Conservation (phyloP, 2,888 invertebrate species). For the Melanargia galathea region DNA sequence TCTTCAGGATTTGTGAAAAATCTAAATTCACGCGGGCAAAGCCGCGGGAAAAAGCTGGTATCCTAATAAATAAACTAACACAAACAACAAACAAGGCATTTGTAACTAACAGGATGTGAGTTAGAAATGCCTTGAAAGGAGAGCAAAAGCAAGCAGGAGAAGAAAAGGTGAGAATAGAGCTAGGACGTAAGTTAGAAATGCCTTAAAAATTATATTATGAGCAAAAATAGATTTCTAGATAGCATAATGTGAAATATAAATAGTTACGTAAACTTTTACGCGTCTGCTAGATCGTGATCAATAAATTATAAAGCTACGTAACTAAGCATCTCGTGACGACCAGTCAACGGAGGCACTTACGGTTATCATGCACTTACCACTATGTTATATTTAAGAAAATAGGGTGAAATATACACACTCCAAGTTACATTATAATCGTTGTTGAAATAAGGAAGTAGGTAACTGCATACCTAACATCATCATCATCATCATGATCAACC, state of each 20-base stretch:
- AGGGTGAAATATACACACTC: neutral
- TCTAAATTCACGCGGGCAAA: no score
- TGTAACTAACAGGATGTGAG: no score
- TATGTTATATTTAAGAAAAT: neutral
- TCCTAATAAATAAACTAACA: no score
- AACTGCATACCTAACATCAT: no score
- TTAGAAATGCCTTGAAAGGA: no score
- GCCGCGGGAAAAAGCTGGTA: no score
- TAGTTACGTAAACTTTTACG: neutral
- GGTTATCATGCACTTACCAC: slow-evolving; percentile 4
- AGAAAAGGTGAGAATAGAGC: no score
- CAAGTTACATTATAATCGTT: neutral
- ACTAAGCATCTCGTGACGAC: slow-evolving; percentile 6
- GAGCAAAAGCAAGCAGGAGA: no score
- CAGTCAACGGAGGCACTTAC: neutral
- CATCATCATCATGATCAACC: no score
- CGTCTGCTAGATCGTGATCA: slow-evolving; percentile 4
- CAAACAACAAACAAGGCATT: no score
- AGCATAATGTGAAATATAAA: neutral
- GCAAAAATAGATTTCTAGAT: neutral
- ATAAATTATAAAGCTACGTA: slow-evolving; percentile 9
- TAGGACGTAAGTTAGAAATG: no score
- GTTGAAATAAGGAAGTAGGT: neutral
- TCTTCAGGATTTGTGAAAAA: no score
- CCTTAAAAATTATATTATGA: neutral